Evolutionary conservation across 2,797 vertebrate species (phyloP), one percentile per base, ranked within the genome.

Genomic region (Orestias chungarensis): DNA sequence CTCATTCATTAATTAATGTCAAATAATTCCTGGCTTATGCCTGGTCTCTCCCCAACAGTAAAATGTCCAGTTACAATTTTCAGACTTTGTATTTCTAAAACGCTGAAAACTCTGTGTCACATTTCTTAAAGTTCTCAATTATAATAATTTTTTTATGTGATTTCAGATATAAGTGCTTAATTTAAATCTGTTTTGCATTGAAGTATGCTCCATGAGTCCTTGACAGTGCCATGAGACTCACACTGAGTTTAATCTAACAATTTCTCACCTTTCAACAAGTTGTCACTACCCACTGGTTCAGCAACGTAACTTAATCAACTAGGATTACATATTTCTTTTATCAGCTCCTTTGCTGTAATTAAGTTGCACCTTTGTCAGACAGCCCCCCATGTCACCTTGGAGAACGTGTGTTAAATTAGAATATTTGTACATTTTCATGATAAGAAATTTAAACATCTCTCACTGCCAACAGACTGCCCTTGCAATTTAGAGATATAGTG

Each of bases 241-340:
- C 82, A 79, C 80, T 68, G 82, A 82, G 90, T 90, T 86, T 88
- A 86, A 86, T 86, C 83, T 80, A 85, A 87, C 80, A 82, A 83
- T 90, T 91, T 90, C 89, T 91, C 88, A 91, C 88, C 88, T 91
- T 81, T 86, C 80, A 86, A 80, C 89, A 71, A 79, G 83, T 78
- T 89, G 83, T 86, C 88, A 78, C 73, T 78, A 64, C 80, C 82
- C 82, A 80, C 84, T 75, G 83, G 79, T 86, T 86, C 80, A 81
- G 89, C 84, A 87, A 79, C 75, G 73, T 82, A 84, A 88, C 88
- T 91, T 90, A 93, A 93, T 95, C 87, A 93, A 86, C 90, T 59
- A 75, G 88, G 82, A 90, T 82, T 85, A 78, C 83, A 88, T 86
- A 85, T 92, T 92, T 89, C 74, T 88, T 92, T 92, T 92, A 90